phyloP scores from a whole-genome alignment of 2,888 invertebrate species.

The Bruchidius siliquastri region DNA sequence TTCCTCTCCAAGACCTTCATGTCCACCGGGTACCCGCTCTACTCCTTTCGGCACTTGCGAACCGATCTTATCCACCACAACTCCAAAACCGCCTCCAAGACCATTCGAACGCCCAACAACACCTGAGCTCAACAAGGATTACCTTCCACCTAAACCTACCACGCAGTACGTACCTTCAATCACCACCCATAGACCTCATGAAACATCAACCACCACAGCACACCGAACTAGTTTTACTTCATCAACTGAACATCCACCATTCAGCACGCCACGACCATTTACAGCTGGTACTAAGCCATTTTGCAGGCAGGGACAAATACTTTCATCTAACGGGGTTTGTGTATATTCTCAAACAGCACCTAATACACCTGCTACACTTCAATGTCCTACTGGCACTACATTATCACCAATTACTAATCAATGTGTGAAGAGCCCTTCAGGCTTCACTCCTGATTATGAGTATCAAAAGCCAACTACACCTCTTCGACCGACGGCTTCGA shows the following conservation, averaged over 20 bases:
- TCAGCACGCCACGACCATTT: background rate
- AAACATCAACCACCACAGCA: slow-evolving; percentile 22
- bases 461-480: background rate
- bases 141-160: slow-evolving; percentile 27
- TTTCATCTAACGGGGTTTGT: slow-evolving; percentile 16
- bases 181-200: slow-evolving; percentile 23
- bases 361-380: background rate
- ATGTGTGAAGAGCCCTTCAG: background rate
- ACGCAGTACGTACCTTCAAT: slow-evolving; percentile 30
- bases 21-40: slow-evolving; percentile 13
- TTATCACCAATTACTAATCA: slow-evolving; percentile 14
- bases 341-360: slow-evolving; percentile 9
- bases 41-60: slow-evolving; percentile 13
- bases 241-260: slow-evolving; percentile 18
- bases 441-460: slow-evolving; percentile 1
- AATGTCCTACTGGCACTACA: slow-evolving; percentile 12
- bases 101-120: slow-evolving; percentile 10
- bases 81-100: slow-evolving; percentile 7
- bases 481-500: background rate
- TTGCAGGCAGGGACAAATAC: slow-evolving; percentile 4
- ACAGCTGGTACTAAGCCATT: slow-evolving; percentile 6
- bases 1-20: slow-evolving; percentile 12
- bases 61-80: slow-evolving; percentile 7
- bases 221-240: slow-evolving; percentile 23
- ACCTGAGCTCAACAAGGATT: slow-evolving; percentile 19